phyloP scores from a whole-genome alignment of 2,888 invertebrate species.

The Chouioia cunea region DNA sequence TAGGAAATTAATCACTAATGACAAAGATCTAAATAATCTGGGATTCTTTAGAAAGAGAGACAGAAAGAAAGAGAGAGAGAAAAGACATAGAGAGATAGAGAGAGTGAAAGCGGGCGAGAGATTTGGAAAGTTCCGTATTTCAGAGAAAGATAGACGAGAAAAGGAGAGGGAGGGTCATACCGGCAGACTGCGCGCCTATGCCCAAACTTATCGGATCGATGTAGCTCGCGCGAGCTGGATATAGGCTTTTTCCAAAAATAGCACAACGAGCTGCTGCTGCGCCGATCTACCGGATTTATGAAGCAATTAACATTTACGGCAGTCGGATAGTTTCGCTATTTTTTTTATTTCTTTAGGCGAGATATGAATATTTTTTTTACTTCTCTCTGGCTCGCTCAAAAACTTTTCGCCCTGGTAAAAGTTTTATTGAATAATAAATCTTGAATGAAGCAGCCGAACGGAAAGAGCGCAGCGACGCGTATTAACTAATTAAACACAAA shows the following conservation, averaged over 20 bases:
- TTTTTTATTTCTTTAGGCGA: not conserved
- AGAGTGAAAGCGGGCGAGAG: slow-evolving; percentile 1
- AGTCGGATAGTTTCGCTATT: slow-evolving; percentile 7
- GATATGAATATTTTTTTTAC: slow-evolving; percentile 7
- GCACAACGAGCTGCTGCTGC: slow-evolving; percentile 18
- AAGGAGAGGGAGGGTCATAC: not conserved
- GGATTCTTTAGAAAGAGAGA: slow-evolving; percentile 16
- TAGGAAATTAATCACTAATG: too few relatives aligned
- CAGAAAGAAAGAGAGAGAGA: too few relatives aligned
- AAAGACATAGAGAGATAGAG: too few relatives aligned
- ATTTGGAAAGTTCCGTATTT: slow-evolving; percentile 30
- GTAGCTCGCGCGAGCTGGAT: not conserved
- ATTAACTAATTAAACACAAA: slow-evolving; percentile 25
- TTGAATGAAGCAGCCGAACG: too few relatives aligned
- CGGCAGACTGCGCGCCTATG: not conserved
- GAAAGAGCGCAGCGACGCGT: not conserved
- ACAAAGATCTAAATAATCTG: slow-evolving; percentile 18
- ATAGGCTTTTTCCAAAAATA: slow-evolving; percentile 42
- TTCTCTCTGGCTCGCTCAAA: not conserved
- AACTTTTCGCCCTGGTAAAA: not conserved
- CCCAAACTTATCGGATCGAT: slow-evolving; percentile 36
- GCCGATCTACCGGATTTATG: slow-evolving; percentile 36
- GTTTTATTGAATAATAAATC: too few relatives aligned
- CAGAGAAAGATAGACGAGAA: not conserved
- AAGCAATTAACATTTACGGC: slow-evolving; percentile 40